These are phyloP conservation scores for Limnodromus scolopaceus DNA, from an alignment of 2,797 vertebrate genomes.

Conservation along the genomic window DNA sequence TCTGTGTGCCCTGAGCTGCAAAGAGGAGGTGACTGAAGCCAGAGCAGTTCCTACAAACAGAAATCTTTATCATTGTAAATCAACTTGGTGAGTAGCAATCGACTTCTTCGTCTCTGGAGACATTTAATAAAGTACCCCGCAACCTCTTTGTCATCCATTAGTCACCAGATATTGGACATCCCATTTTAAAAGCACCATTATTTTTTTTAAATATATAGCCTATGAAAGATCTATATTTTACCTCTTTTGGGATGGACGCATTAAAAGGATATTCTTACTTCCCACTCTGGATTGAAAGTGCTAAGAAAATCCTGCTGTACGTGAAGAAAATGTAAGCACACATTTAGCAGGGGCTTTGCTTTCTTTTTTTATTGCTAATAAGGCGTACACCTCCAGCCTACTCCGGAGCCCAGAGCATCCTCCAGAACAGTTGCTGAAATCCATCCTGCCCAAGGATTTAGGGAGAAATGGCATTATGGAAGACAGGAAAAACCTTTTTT, in stretches of 20 bases:
- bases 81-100: constrained; percentile 44
- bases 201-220: constrained; percentile 49
- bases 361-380: not conserved
- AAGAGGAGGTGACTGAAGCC: constrained; percentile 7
- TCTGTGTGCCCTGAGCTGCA: not conserved
- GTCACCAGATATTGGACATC: constrained; percentile 57
- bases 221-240: constrained; percentile 38
- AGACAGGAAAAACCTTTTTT: not conserved
- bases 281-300: not conserved
- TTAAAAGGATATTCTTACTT: constrained; percentile 28
- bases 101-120: constrained; percentile 53
- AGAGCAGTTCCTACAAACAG: constrained; percentile 15
- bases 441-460: not conserved
- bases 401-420: not conserved
- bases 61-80: constrained; percentile 64
- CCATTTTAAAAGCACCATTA: constrained; percentile 55
- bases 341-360: not conserved
- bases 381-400: not conserved
- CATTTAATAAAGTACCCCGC: constrained; percentile 50
- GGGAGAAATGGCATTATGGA: not conserved
- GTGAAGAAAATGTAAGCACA: not conserved
- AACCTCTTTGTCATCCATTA: constrained; percentile 58
- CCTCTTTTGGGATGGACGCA: not conserved
- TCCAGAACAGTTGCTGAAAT: not conserved
- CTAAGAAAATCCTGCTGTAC: not conserved